Percentiles rank a stretch among this genome's conserved stretches.
Evolutionary conservation across 2,113 vertebrate species (phyloP).

Genomic region (Promerops cafer): DNA sequence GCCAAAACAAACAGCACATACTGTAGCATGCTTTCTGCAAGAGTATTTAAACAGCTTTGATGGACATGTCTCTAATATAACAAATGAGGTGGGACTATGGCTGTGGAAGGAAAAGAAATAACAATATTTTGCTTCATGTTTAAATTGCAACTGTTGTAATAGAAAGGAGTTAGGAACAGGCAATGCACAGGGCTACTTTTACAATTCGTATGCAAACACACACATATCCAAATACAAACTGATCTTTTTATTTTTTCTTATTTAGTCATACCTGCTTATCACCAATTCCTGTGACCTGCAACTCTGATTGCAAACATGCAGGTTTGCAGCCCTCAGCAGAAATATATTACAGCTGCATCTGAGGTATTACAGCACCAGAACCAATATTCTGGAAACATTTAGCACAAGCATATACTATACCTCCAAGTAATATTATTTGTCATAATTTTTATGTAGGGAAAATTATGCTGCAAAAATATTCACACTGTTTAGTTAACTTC

Average conservation of each 20-base stretch:
- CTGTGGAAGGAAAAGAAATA: not conserved
- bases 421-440: not conserved
- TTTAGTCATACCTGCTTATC: not conserved
- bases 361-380: not conserved
- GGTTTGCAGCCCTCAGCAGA: not conserved
- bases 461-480: not conserved
- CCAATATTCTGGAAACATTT: not conserved
- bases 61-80: not conserved
- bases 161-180: not conserved
- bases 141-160: not conserved
- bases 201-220: not conserved
- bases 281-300: not conserved
- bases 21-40: not conserved
- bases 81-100: not conserved
- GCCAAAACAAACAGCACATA: not conserved
- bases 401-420: not conserved
- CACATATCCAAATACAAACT: not conserved
- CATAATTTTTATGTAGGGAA: not conserved
- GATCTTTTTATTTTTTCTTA: not conserved
- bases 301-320: not conserved
- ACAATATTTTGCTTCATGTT: not conserved
- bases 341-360: not conserved
- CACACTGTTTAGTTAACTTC: not conserved
- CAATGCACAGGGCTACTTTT: not conserved
- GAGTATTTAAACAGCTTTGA: not conserved